Base-by-base conservation (phyloP, 2,113 vertebrate species). In the Boleophthalmus pectinirostris region DNA sequence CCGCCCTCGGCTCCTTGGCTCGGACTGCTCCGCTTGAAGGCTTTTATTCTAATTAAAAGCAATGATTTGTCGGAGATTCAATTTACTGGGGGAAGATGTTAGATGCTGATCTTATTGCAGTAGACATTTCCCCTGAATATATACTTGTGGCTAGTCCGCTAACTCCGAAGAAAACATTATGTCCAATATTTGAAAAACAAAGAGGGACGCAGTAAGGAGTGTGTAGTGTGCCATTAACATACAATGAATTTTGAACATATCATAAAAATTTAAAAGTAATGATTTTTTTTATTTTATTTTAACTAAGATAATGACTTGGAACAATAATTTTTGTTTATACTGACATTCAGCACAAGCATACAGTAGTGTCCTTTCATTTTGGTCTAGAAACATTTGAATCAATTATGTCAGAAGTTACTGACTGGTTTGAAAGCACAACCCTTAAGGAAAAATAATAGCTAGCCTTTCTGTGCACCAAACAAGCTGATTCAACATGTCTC, bases 11-110 rank as follows among this genome's bases (percentile, higher is more conserved):
- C 73, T 79, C 79, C 70, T 70, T 79, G 77, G 80, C 78, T 66
- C 82, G 86, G 82, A 83, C 68, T 69, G 83, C 81, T 78, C 92
- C 91, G 87, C 77, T 92, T 78, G 38, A 90, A 82, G 90, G 93
- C 92, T 96, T 95, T 96, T 92, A 95, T 94, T 94, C 92, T 95
- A 95, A 96, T 96, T 95, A 95, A 95, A 96, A 92, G 84, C 92
- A 94, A 94, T 87, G 86, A 94, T 94, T 95, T 92, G 88, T 89
- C 81, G 91, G 92, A 82, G 88, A 93, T 90, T 91, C 76, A 93
- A 90, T 94, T 92, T 89, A 81, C 74, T 82, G 91, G 86, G 82
- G 79, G 88, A 83, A 89, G 73, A 77, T 82, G 92, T 92, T 87
- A 88, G 88, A 87, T 92, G 92, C 90, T 49, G 67, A 94, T 93